Evolutionary conservation across 2,797 vertebrate species (phyloP).

Genomic region (Atherinosoma microstoma): DNA sequence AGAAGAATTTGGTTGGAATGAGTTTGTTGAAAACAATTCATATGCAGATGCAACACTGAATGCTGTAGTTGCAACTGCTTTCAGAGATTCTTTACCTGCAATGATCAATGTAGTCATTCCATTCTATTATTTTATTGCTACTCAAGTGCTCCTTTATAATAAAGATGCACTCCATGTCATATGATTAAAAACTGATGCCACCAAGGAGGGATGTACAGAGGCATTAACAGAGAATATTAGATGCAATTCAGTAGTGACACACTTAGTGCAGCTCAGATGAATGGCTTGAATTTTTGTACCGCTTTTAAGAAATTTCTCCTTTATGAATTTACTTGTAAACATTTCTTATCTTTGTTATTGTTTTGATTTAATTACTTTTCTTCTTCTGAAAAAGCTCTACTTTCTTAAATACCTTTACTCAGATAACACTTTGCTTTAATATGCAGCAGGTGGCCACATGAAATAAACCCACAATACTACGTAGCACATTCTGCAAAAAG

Average conservation of each 20-base stretch:
- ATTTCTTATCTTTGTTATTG: slow-evolving; percentile 34
- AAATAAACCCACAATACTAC: slow-evolving; percentile 8
- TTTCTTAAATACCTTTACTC: slow-evolving; percentile 13
- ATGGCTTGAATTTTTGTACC: slow-evolving; percentile 32
- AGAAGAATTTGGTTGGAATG: slow-evolving; percentile 29
- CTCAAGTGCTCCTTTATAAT: slow-evolving; percentile 34
- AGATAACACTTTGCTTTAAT: slow-evolving; percentile 29
- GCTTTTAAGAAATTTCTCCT: slow-evolving; percentile 3
- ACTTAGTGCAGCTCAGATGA: slow-evolving; percentile 27
- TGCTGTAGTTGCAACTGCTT: slow-evolving; percentile 34
- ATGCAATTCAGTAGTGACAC: slow-evolving; percentile 46
- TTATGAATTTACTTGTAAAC: slow-evolving; percentile 11
- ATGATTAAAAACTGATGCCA: slow-evolving; percentile 62
- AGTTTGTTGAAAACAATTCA: slow-evolving; percentile 49
- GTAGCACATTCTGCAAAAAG: slow-evolving; percentile 26
- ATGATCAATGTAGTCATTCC: slow-evolving; percentile 49
- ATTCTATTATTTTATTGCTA: slow-evolving; percentile 32
- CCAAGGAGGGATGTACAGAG: slow-evolving; percentile 48
- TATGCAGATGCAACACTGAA: slow-evolving; percentile 28
- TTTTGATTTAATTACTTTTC: slow-evolving; percentile 33
- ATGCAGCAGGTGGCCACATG: not conserved
- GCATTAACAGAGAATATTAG: slow-evolving; percentile 68
- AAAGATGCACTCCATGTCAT: slow-evolving; percentile 40
- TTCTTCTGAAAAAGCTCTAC: slow-evolving; percentile 2
- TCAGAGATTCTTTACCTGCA: slow-evolving; percentile 31